Evolutionary conservation across 2,113 vertebrate species (phyloP).

Genomic region (Microtus oregoni): DNA sequence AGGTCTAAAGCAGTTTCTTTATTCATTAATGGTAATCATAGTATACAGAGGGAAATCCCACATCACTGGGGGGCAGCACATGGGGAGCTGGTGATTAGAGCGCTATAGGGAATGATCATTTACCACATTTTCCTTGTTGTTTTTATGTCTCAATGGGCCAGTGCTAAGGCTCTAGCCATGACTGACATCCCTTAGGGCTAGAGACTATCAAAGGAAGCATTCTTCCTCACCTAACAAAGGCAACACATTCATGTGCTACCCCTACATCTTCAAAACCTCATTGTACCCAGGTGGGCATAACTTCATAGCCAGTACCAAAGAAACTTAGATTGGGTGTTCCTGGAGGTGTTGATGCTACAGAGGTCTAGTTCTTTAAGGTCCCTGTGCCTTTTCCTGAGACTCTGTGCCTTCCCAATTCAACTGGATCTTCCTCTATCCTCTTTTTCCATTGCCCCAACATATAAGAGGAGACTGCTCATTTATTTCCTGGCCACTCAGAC

Average conservation of each 20-base stretch:
- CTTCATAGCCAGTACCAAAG: neutral
- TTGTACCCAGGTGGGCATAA: neutral
- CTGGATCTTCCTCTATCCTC: fast-evolving
- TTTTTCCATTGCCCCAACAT: neutral
- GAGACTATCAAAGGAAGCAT: neutral
- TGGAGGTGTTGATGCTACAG: neutral
- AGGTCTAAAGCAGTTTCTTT: too few relatives aligned
- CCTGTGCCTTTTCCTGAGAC: neutral
- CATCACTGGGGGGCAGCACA: conserved; percentile 55
- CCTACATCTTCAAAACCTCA: fast-evolving
- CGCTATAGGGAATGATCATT: conserved; percentile 34
- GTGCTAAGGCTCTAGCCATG: conserved; percentile 15
- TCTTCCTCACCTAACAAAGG: neutral
- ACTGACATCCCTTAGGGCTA: neutral
- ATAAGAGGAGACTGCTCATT: too few relatives aligned
- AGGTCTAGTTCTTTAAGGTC: neutral
- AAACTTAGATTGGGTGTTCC: neutral
- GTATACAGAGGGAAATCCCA: too few relatives aligned
- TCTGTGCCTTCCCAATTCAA: neutral
- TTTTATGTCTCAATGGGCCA: conserved; percentile 43
- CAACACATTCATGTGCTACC: neutral
- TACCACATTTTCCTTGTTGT: conserved; percentile 69
- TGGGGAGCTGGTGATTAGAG: neutral
- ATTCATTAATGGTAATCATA: too few relatives aligned
- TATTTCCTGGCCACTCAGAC: too few relatives aligned